A percentile compares a stretch with the other conserved stretches of the same genome.
Evolutionary conservation across 2,888 invertebrate species (phyloP).

Genomic region (Hirtodrosophila trivittata): DNA sequence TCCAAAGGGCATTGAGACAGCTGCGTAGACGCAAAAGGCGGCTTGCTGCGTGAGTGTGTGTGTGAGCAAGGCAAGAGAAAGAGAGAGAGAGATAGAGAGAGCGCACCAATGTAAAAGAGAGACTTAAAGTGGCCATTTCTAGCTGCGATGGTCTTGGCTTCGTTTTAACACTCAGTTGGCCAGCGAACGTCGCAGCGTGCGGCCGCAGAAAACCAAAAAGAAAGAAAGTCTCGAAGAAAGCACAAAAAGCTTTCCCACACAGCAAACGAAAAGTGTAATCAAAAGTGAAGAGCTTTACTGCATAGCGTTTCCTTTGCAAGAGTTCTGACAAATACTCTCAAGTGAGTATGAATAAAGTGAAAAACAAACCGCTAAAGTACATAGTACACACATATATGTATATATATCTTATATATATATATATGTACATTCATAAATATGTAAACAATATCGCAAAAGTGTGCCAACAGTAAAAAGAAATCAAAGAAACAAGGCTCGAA

Average conservation of each 20-base stretch:
- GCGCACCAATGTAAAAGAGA: slow-evolving; percentile 16
- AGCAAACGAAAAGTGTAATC: not conserved
- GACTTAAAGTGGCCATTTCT: slow-evolving; percentile 52
- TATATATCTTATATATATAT: not conserved
- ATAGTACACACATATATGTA: too few species aligned
- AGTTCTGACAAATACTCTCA: slow-evolving; percentile 8
- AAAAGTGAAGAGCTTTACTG: slow-evolving; percentile 1
- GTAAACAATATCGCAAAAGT: slow-evolving; percentile 51
- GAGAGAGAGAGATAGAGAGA: slow-evolving; percentile 15
- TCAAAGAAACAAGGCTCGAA: slow-evolving; percentile 47
- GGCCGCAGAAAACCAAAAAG: slow-evolving; percentile 50
- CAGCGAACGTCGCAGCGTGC: slow-evolving; percentile 67
- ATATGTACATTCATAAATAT: slow-evolving; percentile 14
- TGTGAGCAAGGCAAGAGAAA: not conserved
- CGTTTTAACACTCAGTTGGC: slow-evolving; percentile 59
- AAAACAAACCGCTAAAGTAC: too few species aligned
- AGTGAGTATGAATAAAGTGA: slow-evolving; percentile 33
- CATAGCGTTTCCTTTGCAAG: slow-evolving; percentile 10
- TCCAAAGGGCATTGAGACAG: slow-evolving; percentile 11
- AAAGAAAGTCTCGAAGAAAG: slow-evolving; percentile 69
- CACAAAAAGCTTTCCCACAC: slow-evolving; percentile 5
- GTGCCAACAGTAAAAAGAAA: slow-evolving; percentile 73
- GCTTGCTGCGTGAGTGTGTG: slow-evolving; percentile 1
- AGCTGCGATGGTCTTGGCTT: slow-evolving; percentile 34
- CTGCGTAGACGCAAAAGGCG: slow-evolving; percentile 32